Evolutionary conservation across 1,140 invertebrate species (phyloP), one percentile per base, ranked within the genome.

Genomic region (Arctopsyche grandis): DNA sequence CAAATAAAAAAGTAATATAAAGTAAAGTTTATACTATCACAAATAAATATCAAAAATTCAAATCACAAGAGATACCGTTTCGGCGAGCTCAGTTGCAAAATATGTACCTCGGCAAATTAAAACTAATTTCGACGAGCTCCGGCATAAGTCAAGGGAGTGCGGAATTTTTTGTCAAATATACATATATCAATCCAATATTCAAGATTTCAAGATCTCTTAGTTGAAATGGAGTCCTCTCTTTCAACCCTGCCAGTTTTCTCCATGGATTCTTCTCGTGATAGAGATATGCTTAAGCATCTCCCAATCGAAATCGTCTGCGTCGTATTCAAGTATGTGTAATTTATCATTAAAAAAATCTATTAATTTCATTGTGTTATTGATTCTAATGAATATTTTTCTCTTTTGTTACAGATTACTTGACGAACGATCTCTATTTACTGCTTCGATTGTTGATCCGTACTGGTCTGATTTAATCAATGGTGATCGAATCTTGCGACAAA

Each of bases 321-420:
- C 56, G 9, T 60, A 9, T 60, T 60, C 16, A 60, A 16, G 29
- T 38, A 38, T 38, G 29, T 38, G 1, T 38, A 4, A 38, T 38
- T 38, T 38, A 38, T 38, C 7, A n/a, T n/a, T n/a, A n/a, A n/a
- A n/a, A n/a, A n/a, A n/a, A n/a, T 38, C 7, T 4, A 38, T 38
- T 38, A 38, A 38, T 38, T 38, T 38, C 3, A 38, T 38, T 38
- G 1, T 38, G 7, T 38, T 38, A 7, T 38, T 38, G 29, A 4
- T 38, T 38, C 29, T 38, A 38, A 38, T 38, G 7, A 38, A 38
- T 38, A 7, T 38, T 38, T 38, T 38, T 7, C 29, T 38, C n/a
- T 56, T 56, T 56, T 56, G 14, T 56, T 56, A 56, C 52, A 56
- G 52, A 43, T 14, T 71, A n/a, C 26, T 71, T 7, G 69, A 71